Conservation (phyloP, 2,113 vertebrate species). For the cat (Felis catus) region DNA sequence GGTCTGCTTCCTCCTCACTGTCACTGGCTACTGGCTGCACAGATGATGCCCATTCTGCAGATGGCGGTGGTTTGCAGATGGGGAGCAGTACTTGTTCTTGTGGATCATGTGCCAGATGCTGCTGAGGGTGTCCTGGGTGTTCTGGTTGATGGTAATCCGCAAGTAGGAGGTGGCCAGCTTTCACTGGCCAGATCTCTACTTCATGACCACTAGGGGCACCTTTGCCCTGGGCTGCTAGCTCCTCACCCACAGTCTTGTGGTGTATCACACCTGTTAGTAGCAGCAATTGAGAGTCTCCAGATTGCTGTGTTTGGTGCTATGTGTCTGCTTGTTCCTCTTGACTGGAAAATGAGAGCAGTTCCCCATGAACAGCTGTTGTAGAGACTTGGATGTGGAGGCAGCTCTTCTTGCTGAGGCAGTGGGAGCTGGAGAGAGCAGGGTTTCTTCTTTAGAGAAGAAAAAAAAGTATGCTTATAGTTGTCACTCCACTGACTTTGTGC, state of each 20-base stretch:
- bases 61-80: conserved; percentile 69
- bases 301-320: conserved; percentile 36
- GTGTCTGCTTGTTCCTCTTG: conserved; percentile 90
- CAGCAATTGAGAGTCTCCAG: background rate
- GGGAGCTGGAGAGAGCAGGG: background rate
- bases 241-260: conserved; percentile 89
- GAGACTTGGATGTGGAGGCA: conserved; percentile 84
- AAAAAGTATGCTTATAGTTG: background rate
- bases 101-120: conserved; percentile 90
- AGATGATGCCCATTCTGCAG: conserved; percentile 89
- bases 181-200: conserved; percentile 86
- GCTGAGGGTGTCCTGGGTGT: conserved; percentile 88
- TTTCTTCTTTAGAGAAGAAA: background rate
- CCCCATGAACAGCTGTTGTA: conserved; percentile 91
- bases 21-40: conserved; percentile 91
- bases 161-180: conserved; percentile 87
- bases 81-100: conserved; percentile 86
- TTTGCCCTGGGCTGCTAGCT: conserved; percentile 89
- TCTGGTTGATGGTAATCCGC: conserved; percentile 92
- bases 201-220: conserved; percentile 88
- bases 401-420: background rate
- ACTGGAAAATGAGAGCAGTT: conserved; percentile 91
- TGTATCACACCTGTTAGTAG: conserved; percentile 81
- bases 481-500: background rate
- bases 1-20: conserved; percentile 89